Conservation (phyloP, 1,140 invertebrate genomes). For the Ectropis grisescens region DNA sequence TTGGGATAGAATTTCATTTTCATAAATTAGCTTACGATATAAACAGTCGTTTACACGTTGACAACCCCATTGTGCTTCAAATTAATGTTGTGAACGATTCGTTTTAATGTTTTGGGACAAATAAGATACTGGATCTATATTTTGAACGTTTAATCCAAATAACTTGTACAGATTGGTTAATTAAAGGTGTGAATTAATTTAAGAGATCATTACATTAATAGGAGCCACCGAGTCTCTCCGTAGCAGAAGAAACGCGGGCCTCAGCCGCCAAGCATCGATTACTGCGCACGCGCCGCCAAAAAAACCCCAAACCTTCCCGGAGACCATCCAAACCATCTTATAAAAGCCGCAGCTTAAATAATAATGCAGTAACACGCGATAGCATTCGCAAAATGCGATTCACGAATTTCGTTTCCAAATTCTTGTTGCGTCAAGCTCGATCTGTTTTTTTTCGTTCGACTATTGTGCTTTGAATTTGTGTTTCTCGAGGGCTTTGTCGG, state of each 20-base stretch:
- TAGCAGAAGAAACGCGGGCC: slow-evolving; percentile 29
- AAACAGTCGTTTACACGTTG: too few species aligned
- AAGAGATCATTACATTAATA: too few species aligned
- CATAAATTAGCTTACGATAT: too few species aligned
- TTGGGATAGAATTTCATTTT: too few species aligned
- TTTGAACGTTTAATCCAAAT: too few species aligned
- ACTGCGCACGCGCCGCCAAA: slow-evolving; percentile 66
- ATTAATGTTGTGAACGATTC: too few species aligned
- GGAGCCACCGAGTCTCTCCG: not conserved
- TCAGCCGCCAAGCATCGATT: slow-evolving; percentile 48
- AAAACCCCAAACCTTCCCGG: slow-evolving; percentile 32
- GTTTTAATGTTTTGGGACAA: too few species aligned
- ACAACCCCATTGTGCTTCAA: too few species aligned
- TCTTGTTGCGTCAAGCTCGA: slow-evolving; percentile 31
- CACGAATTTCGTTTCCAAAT: slow-evolving; percentile 64
- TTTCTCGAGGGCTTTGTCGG: slow-evolving; percentile 17
- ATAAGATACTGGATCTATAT: too few species aligned
- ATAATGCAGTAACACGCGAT: slow-evolving; percentile 70
- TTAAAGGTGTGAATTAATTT: too few species aligned
- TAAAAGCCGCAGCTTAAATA: slow-evolving; percentile 62
- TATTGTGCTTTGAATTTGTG: slow-evolving; percentile 55
- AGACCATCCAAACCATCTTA: slow-evolving; percentile 52
- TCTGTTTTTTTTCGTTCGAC: slow-evolving; percentile 47
- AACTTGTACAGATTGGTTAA: too few species aligned
- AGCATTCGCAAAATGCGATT: slow-evolving; percentile 66